These are phyloP conservation scores for Troides oblongomaculatus DNA, from an alignment of 2,888 invertebrate genomes.

Conservation along the genomic window DNA sequence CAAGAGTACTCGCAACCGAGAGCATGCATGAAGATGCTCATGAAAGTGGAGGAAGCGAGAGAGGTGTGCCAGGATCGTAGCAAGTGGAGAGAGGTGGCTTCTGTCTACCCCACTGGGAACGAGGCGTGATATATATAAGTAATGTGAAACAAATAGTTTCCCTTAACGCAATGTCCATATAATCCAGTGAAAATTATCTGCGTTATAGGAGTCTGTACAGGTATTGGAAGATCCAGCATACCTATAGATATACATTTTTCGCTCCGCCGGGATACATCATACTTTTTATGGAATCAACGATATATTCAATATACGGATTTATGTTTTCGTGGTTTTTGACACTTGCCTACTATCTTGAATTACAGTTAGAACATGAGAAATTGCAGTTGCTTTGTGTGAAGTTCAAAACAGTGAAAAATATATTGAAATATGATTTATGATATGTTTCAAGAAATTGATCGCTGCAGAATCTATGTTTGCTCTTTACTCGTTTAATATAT, in stretches of 20 bases:
- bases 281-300: background rate
- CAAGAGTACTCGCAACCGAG: too few species aligned
- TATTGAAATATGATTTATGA: background rate
- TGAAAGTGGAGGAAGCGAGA: too few species aligned
- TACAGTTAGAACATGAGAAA: background rate
- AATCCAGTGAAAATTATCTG: too few species aligned
- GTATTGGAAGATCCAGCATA: too few species aligned
- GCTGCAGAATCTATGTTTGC: background rate
- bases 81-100: too few species aligned
- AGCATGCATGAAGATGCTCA: too few species aligned
- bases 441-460: background rate
- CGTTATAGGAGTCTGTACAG: background rate
- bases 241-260: background rate
- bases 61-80: too few species aligned
- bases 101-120: too few species aligned
- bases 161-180: too few species aligned
- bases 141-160: too few species aligned
- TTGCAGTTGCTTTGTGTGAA: background rate
- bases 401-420: background rate
- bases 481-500: too few species aligned
- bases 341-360: background rate
- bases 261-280: background rate
- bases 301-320: slow-evolving; percentile 1
- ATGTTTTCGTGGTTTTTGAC: background rate
- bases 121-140: too few species aligned